These are phyloP conservation scores for Polyodon spathula DNA, from an alignment of 2,113 vertebrate species.

Conservation along the genomic window DNA sequence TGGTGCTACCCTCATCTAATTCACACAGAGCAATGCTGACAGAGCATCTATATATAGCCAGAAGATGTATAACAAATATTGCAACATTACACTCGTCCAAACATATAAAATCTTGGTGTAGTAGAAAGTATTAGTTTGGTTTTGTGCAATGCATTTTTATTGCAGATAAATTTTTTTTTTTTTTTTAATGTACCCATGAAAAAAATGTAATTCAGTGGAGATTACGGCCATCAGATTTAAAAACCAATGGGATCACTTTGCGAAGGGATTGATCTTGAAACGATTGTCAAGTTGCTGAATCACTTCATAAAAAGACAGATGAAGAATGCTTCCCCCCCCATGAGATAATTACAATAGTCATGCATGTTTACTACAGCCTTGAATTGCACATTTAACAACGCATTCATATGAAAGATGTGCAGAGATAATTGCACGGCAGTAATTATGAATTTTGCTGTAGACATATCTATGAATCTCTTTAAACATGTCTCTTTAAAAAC, in stretches of 20 bases:
- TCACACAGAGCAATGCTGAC: conserved; percentile 3
- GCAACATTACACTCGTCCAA: neutral
- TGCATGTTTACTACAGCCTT: conserved; percentile 42
- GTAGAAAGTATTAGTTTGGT: neutral
- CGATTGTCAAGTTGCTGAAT: conserved; percentile 15
- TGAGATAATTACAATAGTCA: conserved; percentile 31
- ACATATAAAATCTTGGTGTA: neutral
- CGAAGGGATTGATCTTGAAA: neutral
- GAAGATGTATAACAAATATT: conserved; percentile 5
- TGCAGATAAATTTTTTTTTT: too few relatives aligned
- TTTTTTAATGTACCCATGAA: too few relatives aligned
- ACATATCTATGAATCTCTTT: conserved; percentile 27
- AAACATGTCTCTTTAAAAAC: conserved; percentile 38
- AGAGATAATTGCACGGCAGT: conserved; percentile 39
- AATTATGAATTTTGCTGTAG: conserved; percentile 45
- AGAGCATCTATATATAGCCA: conserved; percentile 6
- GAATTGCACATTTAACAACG: conserved; percentile 29
- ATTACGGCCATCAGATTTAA: neutral
- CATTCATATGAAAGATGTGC: conserved; percentile 28
- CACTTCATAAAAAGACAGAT: conserved; percentile 20
- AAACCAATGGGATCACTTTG: neutral
- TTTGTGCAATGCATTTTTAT: neutral
- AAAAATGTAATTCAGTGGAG: neutral
- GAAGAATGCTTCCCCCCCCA: conserved; percentile 17
- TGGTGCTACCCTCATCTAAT: neutral